Evolutionary conservation across 2,888 invertebrate species (phyloP).

Genomic region (Lycophotia porphyrea): DNA sequence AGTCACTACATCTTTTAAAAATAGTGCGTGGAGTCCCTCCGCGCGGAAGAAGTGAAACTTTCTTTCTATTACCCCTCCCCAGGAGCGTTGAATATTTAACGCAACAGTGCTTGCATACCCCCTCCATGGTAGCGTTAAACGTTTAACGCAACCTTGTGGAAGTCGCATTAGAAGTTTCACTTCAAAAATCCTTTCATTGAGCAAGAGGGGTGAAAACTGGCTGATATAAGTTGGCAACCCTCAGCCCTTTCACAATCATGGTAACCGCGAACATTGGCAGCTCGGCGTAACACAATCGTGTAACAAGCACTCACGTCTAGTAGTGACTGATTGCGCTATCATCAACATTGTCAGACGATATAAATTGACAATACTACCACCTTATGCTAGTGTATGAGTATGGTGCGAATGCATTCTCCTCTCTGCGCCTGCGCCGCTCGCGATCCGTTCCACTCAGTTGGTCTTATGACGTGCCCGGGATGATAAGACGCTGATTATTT

Average conservation of each 20-base stretch:
- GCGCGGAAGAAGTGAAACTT: no score
- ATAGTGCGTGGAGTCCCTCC: no score
- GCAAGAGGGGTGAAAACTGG: neutral
- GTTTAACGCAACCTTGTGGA: no score
- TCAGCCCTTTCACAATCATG: conserved; percentile 14
- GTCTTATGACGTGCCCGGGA: conserved; percentile 20
- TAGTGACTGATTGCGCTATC: conserved; percentile 20
- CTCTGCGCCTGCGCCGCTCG: conserved; percentile 1
- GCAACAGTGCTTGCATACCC: no score
- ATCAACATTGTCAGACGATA: conserved; percentile 21
- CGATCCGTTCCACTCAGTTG: conserved; percentile 21
- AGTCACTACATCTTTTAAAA: neutral
- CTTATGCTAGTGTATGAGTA: conserved; percentile 19
- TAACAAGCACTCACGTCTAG: conserved; percentile 5
- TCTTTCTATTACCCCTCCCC: no score
- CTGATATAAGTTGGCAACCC: neutral
- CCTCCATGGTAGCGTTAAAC: no score
- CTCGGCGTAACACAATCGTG: neutral
- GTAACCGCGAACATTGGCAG: neutral
- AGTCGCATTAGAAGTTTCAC: no score
- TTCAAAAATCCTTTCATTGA: neutral
- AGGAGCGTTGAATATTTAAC: no score
- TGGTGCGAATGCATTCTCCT: conserved; percentile 24
- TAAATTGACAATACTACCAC: conserved; percentile 20
- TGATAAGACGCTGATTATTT: conserved; percentile 25